Percentiles rank a stretch among this genome's conserved stretches.
Evolutionary conservation across 1,140 invertebrate species (phyloP).

Genomic region (Penaeus vannamei): DNA sequence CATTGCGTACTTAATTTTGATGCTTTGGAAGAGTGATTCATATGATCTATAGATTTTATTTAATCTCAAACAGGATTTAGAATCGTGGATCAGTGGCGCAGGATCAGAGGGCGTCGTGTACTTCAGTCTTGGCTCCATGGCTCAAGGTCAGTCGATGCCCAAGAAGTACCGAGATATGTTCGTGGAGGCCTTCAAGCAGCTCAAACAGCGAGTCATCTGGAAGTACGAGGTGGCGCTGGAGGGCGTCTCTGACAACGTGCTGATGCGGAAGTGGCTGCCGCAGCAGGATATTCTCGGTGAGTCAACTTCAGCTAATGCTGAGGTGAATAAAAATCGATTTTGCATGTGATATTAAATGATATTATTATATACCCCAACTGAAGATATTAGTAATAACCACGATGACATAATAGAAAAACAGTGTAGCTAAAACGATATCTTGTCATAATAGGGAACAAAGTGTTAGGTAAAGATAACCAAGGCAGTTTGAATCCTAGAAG

Average conservation of each 20-base stretch:
- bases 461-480: too few species aligned
- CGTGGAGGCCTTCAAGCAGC: conserved; percentile 50
- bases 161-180: conserved; percentile 36
- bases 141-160: conserved; percentile 27
- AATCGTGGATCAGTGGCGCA: conserved; percentile 47
- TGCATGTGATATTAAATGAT: too few species aligned
- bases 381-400: too few species aligned
- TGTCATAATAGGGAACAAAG: too few species aligned
- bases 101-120: conserved; percentile 47
- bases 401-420: too few species aligned
- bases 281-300: conserved; percentile 57
- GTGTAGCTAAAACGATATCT: too few species aligned
- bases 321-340: too few species aligned
- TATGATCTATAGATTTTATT: too few species aligned
- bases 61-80: conserved; percentile 27
- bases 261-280: conserved; percentile 49
- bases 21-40: neutral
- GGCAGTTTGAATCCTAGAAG: too few species aligned
- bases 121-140: conserved; percentile 46
- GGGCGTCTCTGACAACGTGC: conserved; percentile 52
- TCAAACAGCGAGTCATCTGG: conserved; percentile 64
- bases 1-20: neutral
- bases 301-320: neutral
- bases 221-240: conserved; percentile 61
- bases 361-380: too few species aligned